Base-by-base conservation (phyloP, 1,140 invertebrate species). In the Melitaea cinxia region DNA sequence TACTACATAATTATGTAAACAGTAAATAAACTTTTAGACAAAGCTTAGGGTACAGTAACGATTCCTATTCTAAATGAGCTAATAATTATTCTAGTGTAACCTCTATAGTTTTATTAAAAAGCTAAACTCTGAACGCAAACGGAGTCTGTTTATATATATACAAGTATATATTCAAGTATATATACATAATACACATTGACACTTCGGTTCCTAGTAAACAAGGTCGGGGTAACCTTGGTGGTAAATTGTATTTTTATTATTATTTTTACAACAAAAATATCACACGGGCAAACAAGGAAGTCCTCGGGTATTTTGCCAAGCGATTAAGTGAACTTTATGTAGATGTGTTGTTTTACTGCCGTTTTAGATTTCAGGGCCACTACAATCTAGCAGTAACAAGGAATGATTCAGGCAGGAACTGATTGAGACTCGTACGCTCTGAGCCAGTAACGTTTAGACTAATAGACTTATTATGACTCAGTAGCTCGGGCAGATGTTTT, bases 191-290 rank as follows among this genome's bases (percentile, higher is more conserved):
- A 87, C 71, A 73, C 68, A 72, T 72, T 78, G 75, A 83, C 79
- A 83, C 80, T 77, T 85, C 76, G 74, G 82, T 83, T 87, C 81
- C 79, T 85, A 77, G 83, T 85, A 87, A 89, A 85, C 85, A 90
- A 88, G 85, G 85, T 85, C 83, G 65, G 58, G 50, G 72, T 77
- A 75, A 82, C 88, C 88, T 89, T 85, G 82, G 67, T 68, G 70
- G 64, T 80, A 72, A 77, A 82, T 78, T 76, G 73, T 83, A 83
- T 85, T 85, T 78, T 85, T 86, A 81, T 85, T 82, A 78, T 86
- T 79, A 78, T 84, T 81, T 85, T 83, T 84, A 83, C 75, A 77
- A 71, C 72, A 74, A 86, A 82, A 80, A 79, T 77, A 82, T 68
- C 73, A 78, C 77, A 79, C 79, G 77, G 77, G 78, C 79, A 82